Percentiles rank a stretch among this genome's conserved stretches.
Conservation (phyloP, 1,140 invertebrate species). For the Drosophila tsacasi region DNA sequence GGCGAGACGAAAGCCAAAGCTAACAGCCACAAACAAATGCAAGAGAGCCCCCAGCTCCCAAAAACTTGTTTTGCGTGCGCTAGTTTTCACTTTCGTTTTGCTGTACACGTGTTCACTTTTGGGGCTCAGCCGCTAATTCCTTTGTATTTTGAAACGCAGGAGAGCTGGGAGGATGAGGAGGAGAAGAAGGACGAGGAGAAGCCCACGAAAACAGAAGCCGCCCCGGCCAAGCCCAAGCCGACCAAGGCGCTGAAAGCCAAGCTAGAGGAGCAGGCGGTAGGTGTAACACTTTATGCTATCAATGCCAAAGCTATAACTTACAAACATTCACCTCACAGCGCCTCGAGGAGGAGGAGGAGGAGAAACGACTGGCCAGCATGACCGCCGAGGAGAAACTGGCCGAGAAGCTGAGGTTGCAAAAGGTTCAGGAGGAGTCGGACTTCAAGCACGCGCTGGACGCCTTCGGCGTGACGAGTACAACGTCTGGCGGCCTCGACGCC, state of each 20-base stretch:
- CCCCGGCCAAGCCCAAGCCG: conserved; percentile 87
- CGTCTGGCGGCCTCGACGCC: conserved; percentile 86
- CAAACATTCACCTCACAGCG: conserved; percentile 39
- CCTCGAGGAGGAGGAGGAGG: conserved; percentile 85
- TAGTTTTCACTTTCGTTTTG: conserved; percentile 64
- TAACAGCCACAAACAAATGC: conserved; percentile 5
- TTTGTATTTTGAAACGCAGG: conserved; percentile 86
- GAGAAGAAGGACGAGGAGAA: conserved; percentile 90
- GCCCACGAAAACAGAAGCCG: conserved; percentile 86
- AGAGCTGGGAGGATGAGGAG: conserved; percentile 93
- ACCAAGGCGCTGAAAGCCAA: conserved; percentile 90
- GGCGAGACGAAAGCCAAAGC: conserved; percentile 7
- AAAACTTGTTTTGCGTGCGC: conserved; percentile 63
- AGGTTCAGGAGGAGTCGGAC: conserved; percentile 94
- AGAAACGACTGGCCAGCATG: conserved; percentile 88
- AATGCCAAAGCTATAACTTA: neutral
- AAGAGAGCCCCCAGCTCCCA: neutral
- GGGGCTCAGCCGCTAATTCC: conserved; percentile 15
- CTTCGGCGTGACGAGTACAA: conserved; percentile 90
- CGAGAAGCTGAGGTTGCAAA: conserved; percentile 91
- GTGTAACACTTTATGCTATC: neutral
- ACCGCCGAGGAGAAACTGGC: conserved; percentile 92
- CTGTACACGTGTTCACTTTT: conserved; percentile 66
- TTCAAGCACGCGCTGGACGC: conserved; percentile 93
- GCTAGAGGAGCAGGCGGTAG: conserved; percentile 92